These are phyloP conservation scores for Pantelozetes paolii DNA, from an alignment of 2,888 invertebrate species.

Conservation along the genomic window DNA sequence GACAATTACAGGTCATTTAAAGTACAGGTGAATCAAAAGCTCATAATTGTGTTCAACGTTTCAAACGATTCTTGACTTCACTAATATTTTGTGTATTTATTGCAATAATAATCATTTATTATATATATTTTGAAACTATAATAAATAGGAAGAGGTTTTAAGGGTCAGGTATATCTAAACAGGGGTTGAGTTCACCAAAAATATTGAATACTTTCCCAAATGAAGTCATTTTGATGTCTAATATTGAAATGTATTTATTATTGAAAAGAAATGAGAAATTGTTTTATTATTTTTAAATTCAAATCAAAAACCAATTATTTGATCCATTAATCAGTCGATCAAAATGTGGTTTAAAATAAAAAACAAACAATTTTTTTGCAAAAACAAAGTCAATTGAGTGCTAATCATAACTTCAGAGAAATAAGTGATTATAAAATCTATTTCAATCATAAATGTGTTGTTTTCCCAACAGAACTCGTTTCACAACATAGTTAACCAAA, in stretches of 20 bases:
- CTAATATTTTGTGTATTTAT: background rate
- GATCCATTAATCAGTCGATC: too few species aligned
- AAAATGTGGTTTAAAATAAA: too few species aligned
- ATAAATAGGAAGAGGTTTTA: background rate
- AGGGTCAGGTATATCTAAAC: too few species aligned
- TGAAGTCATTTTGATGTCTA: conserved; percentile 3
- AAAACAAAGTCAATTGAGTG: too few species aligned
- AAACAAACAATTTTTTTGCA: background rate
- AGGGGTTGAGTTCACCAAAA: background rate
- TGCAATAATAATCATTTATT: background rate
- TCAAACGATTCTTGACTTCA: background rate
- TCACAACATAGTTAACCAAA: too few species aligned
- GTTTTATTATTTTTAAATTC: background rate
- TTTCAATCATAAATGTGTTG: too few species aligned
- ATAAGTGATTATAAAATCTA: too few species aligned
- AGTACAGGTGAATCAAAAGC: conserved; percentile 5
- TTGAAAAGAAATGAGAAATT: conserved; percentile 2
- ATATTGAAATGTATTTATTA: background rate
- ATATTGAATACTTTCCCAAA: conserved; percentile 1
- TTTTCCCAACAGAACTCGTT: too few species aligned
- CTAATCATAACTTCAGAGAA: background rate
- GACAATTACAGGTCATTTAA: background rate
- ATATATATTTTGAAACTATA: background rate
- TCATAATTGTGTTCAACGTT: background rate
- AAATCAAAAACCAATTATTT: too few species aligned